Evolutionary conservation across 2,113 vertebrate species (phyloP), one percentile per base, ranked within the genome.

Genomic region (Brienomyrus longianalis): DNA sequence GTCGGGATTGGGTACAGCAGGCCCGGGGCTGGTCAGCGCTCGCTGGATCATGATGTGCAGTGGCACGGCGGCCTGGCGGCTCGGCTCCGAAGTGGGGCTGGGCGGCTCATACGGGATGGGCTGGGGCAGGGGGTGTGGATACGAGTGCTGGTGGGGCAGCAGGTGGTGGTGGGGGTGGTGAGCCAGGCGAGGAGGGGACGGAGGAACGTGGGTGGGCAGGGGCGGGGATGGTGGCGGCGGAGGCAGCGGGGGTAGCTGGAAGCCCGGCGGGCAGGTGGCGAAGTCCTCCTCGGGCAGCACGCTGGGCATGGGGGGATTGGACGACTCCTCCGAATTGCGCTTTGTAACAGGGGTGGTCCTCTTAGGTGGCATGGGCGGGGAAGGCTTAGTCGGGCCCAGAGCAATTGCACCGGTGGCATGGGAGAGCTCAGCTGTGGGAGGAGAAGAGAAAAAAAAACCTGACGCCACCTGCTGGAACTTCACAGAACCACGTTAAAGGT

Each of bases 41-140:
- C 98, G 95, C 93, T 99, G 98, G 94, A 99, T 99, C 93, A 98
- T 98, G 93, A 99, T 98, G 93, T 99, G 98, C 90, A 99, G 92
- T 0, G 98, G 98, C 52, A 99, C 74, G 0, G 95, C 96, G 56
- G 97, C 95, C 1, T 97, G 94, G 11, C 97, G 96, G 23, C 93
- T 93, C 0, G 93, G 93, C 66, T 95, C 95, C 0, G 86, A 92
- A 48, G 93, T 94, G 1, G 94, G 96, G 92, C 93, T 95, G 0
- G 11, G 93, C 54, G 92, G 95, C 91, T 90, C 97, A 92, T 5
- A 96, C 50, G 74, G 70, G 52, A 74, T n/a, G 35, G 83, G 17
- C n/a, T 91, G 95, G 43, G 96, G 95, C 4, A 95, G 92, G 1
- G 96, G 94, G 83, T 94, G n/a, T 0, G 91, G 66, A 89, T 95